Conservation (phyloP, 2,888 invertebrate genomes). For the Hypena proboscidalis region DNA sequence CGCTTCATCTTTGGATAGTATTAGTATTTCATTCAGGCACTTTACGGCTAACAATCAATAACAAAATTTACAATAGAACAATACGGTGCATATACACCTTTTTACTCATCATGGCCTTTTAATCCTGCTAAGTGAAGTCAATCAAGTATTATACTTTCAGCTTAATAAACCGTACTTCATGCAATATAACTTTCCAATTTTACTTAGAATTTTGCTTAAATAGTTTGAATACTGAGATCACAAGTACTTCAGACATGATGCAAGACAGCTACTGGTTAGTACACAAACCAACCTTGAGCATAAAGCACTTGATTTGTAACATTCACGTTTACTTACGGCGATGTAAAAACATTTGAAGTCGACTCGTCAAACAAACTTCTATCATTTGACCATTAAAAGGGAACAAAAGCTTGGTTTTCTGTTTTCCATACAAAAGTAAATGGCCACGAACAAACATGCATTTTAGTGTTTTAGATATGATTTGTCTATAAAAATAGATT, state of each 20-base stretch:
- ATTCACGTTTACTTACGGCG: slow-evolving; percentile 44
- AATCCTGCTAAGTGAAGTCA: slow-evolving; percentile 4
- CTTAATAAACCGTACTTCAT: no score
- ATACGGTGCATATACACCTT: no score
- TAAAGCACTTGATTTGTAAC: slow-evolving; percentile 32
- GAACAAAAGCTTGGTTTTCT: no score
- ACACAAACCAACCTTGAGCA: slow-evolving; percentile 47
- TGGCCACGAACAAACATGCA: background rate
- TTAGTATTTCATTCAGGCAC: no score
- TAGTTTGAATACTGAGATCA: slow-evolving; percentile 23
- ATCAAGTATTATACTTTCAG: slow-evolving; percentile 3
- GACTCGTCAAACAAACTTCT: slow-evolving; percentile 23
- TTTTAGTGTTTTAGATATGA: no score
- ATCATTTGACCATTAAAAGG: slow-evolving; percentile 12
- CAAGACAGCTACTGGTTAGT: slow-evolving; percentile 40
- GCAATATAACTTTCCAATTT: no score
- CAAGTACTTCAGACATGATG: slow-evolving; percentile 36
- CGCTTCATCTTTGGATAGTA: no score
- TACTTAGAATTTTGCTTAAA: no score
- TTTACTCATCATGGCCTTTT: background rate
- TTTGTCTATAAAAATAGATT: no score
- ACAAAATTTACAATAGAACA: no score
- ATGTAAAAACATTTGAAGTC: slow-evolving; percentile 33
- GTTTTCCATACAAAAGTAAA: slow-evolving; percentile 3
- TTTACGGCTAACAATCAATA: no score